Percentiles rank a stretch among this genome's conserved stretches.
Evolutionary conservation across 2,113 vertebrate genomes (phyloP).

Genomic region (Nycticorax nycticorax): DNA sequence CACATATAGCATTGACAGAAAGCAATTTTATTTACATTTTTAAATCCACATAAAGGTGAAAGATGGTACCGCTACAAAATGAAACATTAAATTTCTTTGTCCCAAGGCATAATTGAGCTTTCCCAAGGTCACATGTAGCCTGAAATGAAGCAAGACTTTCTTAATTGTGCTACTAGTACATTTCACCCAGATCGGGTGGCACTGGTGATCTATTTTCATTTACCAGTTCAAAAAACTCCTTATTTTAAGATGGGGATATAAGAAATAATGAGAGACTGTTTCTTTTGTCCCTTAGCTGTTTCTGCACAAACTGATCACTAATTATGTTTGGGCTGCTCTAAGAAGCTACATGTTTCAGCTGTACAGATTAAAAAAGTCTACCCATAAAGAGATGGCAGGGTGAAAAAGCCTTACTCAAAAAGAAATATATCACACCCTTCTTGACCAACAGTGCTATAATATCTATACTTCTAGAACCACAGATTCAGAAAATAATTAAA

Average conservation of each 20-base stretch:
- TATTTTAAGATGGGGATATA: not conserved
- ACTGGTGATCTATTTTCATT: conserved; percentile 6
- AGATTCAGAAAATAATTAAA: conserved; percentile 5
- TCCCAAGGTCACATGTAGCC: conserved; percentile 68
- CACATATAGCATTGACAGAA: conserved; percentile 69
- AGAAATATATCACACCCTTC: not conserved
- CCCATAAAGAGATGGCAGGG: not conserved
- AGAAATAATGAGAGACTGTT: not conserved
- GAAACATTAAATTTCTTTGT: conserved; percentile 65
- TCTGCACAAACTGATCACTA: not conserved
- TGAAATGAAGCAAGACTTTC: conserved; percentile 55
- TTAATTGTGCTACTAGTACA: not conserved
- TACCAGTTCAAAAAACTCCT: not conserved
- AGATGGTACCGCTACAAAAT: conserved; percentile 70
- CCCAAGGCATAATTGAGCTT: conserved; percentile 55
- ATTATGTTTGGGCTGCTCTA: conserved; percentile 12
- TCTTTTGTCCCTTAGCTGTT: not conserved
- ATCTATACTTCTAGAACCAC: not conserved
- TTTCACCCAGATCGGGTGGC: not conserved
- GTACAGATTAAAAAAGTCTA: not conserved
- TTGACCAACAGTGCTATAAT: not conserved
- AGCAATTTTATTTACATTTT: conserved; percentile 82
- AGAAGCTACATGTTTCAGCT: not conserved
- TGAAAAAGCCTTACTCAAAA: not conserved
- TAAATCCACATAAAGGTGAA: conserved; percentile 77